phyloP scores from a whole-genome alignment of 2,888 invertebrate genomes.

The Chouioia cunea region DNA sequence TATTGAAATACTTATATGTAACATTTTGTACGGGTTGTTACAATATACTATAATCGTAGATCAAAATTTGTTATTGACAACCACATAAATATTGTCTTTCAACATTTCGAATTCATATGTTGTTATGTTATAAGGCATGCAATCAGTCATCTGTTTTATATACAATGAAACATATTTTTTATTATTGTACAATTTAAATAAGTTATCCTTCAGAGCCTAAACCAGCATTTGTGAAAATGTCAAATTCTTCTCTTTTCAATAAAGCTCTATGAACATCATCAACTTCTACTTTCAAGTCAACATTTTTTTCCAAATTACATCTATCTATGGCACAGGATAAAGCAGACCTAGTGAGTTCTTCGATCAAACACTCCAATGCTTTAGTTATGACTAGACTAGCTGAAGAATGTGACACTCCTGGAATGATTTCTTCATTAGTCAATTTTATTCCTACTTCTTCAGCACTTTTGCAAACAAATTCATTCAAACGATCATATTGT shows the following conservation, averaged over 20 bases:
- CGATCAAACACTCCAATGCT: slow-evolving; percentile 60
- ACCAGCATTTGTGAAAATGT: slow-evolving; percentile 63
- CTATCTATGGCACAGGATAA: slow-evolving; percentile 61
- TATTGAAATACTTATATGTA: no score
- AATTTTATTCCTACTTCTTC: slow-evolving; percentile 69
- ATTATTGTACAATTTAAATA: no score
- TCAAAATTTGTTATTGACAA: no score
- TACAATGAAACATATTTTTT: background rate
- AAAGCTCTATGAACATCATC: slow-evolving; percentile 61
- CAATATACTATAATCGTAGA: no score
- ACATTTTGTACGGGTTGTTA: no score
- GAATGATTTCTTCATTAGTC: slow-evolving; percentile 68
- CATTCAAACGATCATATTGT: slow-evolving; percentile 13
- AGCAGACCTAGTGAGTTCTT: slow-evolving; percentile 60
- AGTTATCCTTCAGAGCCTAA: slow-evolving; percentile 52
- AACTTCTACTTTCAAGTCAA: slow-evolving; percentile 49
- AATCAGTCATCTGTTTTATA: no score
- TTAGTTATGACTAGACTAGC: slow-evolving; percentile 63
- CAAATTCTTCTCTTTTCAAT: slow-evolving; percentile 61
- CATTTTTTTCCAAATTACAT: slow-evolving; percentile 27
- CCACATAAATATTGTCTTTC: no score
- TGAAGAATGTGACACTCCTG: slow-evolving; percentile 67
- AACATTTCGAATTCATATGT: no score
- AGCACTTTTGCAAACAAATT: slow-evolving; percentile 67
- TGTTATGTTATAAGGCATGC: no score